phyloP scores from a whole-genome alignment of 2,797 vertebrate genomes.

The Loriculus beryllinus region DNA sequence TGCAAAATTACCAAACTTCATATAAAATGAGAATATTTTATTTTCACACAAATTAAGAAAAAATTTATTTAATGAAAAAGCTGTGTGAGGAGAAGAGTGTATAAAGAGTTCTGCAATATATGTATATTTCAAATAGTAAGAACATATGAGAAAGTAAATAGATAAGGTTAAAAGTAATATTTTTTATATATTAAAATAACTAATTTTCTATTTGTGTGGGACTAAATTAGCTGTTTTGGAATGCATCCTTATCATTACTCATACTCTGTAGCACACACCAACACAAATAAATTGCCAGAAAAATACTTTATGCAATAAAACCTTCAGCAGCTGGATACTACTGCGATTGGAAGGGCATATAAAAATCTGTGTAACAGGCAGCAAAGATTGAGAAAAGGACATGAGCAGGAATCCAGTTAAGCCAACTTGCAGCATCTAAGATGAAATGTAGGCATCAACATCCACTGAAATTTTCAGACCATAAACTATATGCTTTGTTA shows the following conservation, averaged over 20 bases:
- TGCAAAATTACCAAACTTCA: background rate
- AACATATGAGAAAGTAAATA: background rate
- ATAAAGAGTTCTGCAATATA: background rate
- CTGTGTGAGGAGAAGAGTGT: background rate
- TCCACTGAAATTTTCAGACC: background rate
- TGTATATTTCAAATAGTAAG: background rate
- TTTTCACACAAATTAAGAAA: background rate
- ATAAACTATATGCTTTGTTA: background rate
- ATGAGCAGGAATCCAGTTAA: constrained; percentile 1
- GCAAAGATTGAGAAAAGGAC: background rate
- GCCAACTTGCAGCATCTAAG: background rate
- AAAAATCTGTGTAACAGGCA: constrained; percentile 12
- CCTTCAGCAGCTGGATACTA: background rate
- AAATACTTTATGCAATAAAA: constrained; percentile 19
- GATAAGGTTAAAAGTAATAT: background rate
- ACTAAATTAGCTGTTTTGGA: constrained; percentile 34
- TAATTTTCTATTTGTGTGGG: constrained; percentile 53
- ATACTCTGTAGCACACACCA: constrained; percentile 5
- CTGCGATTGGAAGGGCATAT: background rate
- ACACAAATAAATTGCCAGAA: background rate
- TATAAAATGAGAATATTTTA: background rate
- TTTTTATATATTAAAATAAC: constrained; percentile 24
- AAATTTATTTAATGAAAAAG: background rate
- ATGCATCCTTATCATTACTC: constrained; percentile 18
- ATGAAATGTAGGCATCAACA: background rate